Evolutionary conservation across 2,113 vertebrate species (phyloP).

Genomic region (Oncorhynchus tshawytscha): DNA sequence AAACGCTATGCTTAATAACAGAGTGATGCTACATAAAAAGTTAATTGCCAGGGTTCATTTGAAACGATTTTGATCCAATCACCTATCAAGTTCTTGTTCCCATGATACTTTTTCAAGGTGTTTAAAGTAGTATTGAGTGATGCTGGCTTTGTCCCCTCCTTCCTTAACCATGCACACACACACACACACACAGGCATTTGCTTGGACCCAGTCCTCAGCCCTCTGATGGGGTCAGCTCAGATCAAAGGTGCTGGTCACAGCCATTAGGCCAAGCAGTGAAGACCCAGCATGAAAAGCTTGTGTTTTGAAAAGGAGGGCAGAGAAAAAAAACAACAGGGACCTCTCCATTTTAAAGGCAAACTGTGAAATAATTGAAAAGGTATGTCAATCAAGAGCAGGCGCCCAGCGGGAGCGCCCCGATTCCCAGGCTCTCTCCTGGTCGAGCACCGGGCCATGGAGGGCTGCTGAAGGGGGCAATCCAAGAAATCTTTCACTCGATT

Average conservation of each 20-base stretch:
- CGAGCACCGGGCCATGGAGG: constrained; percentile 71
- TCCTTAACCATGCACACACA: background rate
- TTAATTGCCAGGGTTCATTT: constrained; percentile 31
- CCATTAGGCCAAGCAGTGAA: constrained; percentile 75
- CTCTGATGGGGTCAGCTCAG: constrained; percentile 72
- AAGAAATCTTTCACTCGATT: constrained; percentile 65
- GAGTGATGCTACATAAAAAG: no score
- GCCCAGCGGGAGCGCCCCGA: constrained; percentile 68
- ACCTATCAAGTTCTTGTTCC: constrained; percentile 52
- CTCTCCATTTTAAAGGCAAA: constrained; percentile 80
- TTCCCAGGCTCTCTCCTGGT: constrained; percentile 76
- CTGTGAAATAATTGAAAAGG: constrained; percentile 87
- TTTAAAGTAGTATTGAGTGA: constrained; percentile 68
- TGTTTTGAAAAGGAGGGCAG: constrained; percentile 77
- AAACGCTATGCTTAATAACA: no score
- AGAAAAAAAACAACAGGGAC: constrained; percentile 71
- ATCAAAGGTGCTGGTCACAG: constrained; percentile 82
- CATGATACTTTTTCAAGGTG: constrained; percentile 68
- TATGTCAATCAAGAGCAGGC: constrained; percentile 80
- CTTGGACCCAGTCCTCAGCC: constrained; percentile 47
- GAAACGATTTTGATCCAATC: constrained; percentile 36
- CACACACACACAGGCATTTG: constrained; percentile 40
- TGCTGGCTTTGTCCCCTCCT: constrained; percentile 65
- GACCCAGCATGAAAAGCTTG: constrained; percentile 80
- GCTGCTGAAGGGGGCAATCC: constrained; percentile 69